Percentiles rank a stretch among this genome's conserved stretches.
These are phyloP conservation scores for Listronotus oregonensis DNA, from an alignment of 1,140 invertebrate genomes.

Conservation along the genomic window DNA sequence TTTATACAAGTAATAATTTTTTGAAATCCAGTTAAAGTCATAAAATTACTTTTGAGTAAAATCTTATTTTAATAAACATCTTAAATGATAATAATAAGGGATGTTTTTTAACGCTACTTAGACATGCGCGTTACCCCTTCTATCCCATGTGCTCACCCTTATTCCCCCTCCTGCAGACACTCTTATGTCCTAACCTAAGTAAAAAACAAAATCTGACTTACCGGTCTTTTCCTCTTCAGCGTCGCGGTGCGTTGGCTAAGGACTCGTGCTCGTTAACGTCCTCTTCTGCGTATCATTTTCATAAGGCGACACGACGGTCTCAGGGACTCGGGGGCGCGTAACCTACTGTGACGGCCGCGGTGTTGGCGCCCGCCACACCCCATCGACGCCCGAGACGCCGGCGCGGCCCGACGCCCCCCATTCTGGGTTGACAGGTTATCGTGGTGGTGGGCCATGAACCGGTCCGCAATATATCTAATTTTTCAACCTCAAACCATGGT, in stretches of 20 bases:
- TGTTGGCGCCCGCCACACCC: slow-evolving; percentile 36
- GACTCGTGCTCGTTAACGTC: background rate
- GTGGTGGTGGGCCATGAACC: slow-evolving; percentile 17
- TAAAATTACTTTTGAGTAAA: too few relatives aligned
- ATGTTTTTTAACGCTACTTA: too few relatives aligned
- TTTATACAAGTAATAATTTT: too few relatives aligned
- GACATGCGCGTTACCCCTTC: too few relatives aligned
- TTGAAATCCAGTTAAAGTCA: too few relatives aligned
- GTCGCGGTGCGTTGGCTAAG: background rate
- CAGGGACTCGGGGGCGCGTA: slow-evolving; percentile 25
- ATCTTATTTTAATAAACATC: too few relatives aligned
- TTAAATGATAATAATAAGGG: too few relatives aligned
- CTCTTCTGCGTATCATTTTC: background rate
- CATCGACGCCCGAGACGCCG: slow-evolving; percentile 32
- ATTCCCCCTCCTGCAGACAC: background rate
- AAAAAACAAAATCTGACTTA: background rate
- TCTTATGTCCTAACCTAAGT: background rate
- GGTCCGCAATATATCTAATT: background rate
- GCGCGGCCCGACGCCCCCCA: slow-evolving; percentile 20
- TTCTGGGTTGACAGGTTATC: slow-evolving; percentile 28
- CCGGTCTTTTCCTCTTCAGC: slow-evolving; percentile 2
- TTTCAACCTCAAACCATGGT: background rate
- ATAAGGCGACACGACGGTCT: background rate
- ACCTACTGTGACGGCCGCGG: slow-evolving; percentile 25
- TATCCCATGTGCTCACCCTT: slow-evolving; percentile 3